These are phyloP conservation scores for Lomographa bimaculata DNA, from an alignment of 2,888 invertebrate genomes.

Conservation along the genomic window DNA sequence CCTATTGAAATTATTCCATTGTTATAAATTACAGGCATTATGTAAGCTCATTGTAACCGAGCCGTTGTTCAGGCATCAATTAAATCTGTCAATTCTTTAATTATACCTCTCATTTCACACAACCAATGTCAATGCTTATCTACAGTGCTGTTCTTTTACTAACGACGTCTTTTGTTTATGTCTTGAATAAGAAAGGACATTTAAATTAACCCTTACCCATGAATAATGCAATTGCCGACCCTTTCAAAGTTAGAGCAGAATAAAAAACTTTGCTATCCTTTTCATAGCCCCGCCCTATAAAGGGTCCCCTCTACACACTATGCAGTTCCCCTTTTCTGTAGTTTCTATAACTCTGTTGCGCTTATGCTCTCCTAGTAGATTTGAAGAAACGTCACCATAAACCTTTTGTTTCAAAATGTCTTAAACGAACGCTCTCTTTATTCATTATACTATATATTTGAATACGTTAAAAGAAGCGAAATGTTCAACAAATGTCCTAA, in stretches of 20 bases:
- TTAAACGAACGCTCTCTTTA: no score
- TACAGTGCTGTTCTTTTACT: conserved; percentile 37
- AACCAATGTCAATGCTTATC: conserved; percentile 9
- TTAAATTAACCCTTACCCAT: conserved; percentile 55
- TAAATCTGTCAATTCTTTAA: conserved; percentile 7
- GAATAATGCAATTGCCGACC: conserved; percentile 56
- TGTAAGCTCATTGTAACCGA: no score
- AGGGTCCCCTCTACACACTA: conserved; percentile 10
- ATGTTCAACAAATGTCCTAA: no score
- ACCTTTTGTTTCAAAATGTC: conserved; percentile 31
- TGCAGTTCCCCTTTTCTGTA: conserved; percentile 2
- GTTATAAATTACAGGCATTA: no score
- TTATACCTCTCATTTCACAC: conserved; percentile 15
- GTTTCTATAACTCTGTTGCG: conserved; percentile 12
- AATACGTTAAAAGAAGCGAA: no score
- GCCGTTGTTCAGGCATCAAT: conserved; percentile 6
- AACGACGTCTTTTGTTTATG: conserved; percentile 54
- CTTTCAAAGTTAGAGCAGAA: conserved; percentile 39
- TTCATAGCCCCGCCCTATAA: conserved; percentile 25
- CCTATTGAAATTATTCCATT: no score
- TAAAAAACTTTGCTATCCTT: conserved; percentile 26
- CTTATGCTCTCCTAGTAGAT: conserved; percentile 29
- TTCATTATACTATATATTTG: no score
- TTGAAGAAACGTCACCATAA: conserved; percentile 30
- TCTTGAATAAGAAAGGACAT: conserved; percentile 51